Evolutionary conservation across 1,140 invertebrate species (phyloP).

Genomic region (Danaus plexippus): DNA sequence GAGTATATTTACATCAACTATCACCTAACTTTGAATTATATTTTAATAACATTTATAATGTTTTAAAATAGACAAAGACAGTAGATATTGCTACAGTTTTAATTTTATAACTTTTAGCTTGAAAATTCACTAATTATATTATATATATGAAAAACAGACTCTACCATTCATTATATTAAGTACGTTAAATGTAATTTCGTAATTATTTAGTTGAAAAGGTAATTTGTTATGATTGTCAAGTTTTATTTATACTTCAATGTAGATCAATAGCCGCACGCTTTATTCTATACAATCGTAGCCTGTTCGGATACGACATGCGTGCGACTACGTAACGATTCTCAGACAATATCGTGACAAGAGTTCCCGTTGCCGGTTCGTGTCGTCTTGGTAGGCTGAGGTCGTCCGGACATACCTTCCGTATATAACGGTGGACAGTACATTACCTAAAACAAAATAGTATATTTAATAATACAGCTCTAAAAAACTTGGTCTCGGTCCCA

Average conservation of each 20-base stretch:
- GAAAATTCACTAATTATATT: too few relatives aligned
- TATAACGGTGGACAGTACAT: conserved; percentile 62
- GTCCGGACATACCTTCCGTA: conserved; percentile 44
- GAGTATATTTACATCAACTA: too few relatives aligned
- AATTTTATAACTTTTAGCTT: too few relatives aligned
- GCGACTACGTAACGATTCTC: conserved; percentile 64
- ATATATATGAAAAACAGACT: too few relatives aligned
- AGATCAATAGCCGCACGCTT: conserved; percentile 17
- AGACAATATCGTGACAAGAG: conserved; percentile 64
- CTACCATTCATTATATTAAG: too few relatives aligned
- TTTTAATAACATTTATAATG: neutral
- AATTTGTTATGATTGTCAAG: too few relatives aligned
- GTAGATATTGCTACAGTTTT: neutral
- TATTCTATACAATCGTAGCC: conserved; percentile 42
- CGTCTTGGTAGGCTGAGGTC: conserved; percentile 58
- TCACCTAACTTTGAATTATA: too few relatives aligned
- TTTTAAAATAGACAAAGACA: conserved; percentile 12
- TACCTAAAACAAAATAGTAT: conserved; percentile 35
- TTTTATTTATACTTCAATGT: neutral
- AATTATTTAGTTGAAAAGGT: too few relatives aligned
- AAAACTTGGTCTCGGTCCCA: too few relatives aligned
- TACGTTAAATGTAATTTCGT: too few relatives aligned
- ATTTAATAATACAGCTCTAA: neutral
- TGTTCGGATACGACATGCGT: conserved; percentile 37
- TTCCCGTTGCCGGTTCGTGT: conserved; percentile 63